phyloP scores from a whole-genome alignment of 2,888 invertebrate genomes.

The Busseola fusca region DNA sequence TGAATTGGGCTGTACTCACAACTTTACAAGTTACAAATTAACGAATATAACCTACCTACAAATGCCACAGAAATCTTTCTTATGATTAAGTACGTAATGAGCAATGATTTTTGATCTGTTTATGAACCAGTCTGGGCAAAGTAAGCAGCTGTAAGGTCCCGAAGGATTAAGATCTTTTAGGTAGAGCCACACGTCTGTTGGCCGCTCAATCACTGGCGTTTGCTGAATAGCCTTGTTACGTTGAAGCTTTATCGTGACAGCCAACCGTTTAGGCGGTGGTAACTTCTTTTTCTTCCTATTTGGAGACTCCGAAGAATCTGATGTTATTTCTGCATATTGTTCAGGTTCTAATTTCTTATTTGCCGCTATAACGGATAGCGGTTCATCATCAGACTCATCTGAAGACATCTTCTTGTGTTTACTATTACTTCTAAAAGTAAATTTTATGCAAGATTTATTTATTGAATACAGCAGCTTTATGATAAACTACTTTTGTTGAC shows the following conservation, averaged over 20 bases:
- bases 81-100: constrained; percentile 87
- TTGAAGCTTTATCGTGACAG: constrained; percentile 66
- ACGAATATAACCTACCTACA: constrained; percentile 75
- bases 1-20: neutral
- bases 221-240: constrained; percentile 51
- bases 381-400: constrained; percentile 86
- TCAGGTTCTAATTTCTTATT: constrained; percentile 74
- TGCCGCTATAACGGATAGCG: constrained; percentile 79
- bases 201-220: constrained; percentile 76
- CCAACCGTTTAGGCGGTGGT: constrained; percentile 55
- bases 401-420: constrained; percentile 59
- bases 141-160: constrained; percentile 84
- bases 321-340: constrained; percentile 48
- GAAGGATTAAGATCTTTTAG: constrained; percentile 83
- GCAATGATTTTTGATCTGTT: constrained; percentile 83
- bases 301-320: constrained; percentile 50
- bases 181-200: constrained; percentile 85
- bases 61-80: constrained; percentile 86
- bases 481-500: neutral
- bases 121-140: constrained; percentile 86
- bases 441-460: neutral
- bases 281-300: constrained; percentile 70
- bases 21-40: neutral
- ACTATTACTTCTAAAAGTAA: neutral
- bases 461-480: neutral